These are phyloP conservation scores for Bovichtus diacanthus DNA, from an alignment of 2,797 vertebrate species.

Conservation along the genomic window DNA sequence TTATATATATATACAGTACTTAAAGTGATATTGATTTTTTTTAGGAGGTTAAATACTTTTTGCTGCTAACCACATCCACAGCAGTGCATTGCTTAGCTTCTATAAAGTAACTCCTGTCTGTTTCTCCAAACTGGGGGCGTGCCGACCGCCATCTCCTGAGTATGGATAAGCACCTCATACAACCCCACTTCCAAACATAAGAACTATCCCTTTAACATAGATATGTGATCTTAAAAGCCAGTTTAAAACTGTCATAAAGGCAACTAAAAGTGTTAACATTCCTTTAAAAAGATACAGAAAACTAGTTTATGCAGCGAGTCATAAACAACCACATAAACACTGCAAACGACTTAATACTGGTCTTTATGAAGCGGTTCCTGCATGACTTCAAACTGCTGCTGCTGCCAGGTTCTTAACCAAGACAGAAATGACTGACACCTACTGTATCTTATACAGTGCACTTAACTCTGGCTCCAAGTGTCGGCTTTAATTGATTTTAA, in stretches of 20 bases:
- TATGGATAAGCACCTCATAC: no score
- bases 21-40: no score
- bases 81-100: no score
- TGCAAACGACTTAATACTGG: neutral
- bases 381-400: neutral
- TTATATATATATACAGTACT: no score
- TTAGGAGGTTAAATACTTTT: no score
- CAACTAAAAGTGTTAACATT: neutral
- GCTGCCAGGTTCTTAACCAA: neutral
- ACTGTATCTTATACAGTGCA: neutral
- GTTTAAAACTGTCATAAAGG: neutral
- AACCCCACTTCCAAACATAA: neutral
- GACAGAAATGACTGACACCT: neutral
- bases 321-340: neutral
- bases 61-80: no score
- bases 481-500: neutral
- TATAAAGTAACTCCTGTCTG: no score
- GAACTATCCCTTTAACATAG: neutral
- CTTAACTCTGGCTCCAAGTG: neutral
- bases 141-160: no score
- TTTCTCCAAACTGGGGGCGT: no score
- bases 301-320: neutral
- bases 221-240: neutral
- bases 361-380: neutral
- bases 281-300: neutral